phyloP scores from a whole-genome alignment of 1,140 invertebrate species.

The Papilio helenus region DNA sequence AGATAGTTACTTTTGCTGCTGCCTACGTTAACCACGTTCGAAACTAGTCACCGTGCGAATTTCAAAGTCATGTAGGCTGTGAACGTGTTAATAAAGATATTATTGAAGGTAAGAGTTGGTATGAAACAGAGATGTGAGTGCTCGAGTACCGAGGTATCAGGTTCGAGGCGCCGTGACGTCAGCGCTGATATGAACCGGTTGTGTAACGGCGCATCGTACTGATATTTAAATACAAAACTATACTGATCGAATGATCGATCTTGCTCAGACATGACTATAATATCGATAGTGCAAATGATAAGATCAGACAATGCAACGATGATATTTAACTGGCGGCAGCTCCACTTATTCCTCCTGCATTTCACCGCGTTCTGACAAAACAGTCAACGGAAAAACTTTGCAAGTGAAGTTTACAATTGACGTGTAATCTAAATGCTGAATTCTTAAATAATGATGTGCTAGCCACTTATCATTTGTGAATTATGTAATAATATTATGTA shows the following conservation, averaged over 20 bases:
- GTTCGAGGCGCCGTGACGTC: conserved; percentile 22
- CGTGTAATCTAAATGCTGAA: background rate
- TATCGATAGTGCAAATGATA: background rate
- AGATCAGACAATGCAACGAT: background rate
- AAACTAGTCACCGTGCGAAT: no score
- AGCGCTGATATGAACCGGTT: conserved; percentile 21
- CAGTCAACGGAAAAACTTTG: background rate
- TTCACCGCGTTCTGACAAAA: background rate
- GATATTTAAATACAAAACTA: conserved; percentile 20
- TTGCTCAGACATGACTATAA: background rate
- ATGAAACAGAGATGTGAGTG: conserved; percentile 5
- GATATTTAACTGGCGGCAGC: background rate
- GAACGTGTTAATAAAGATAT: background rate
- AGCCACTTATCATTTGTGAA: background rate
- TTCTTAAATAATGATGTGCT: background rate
- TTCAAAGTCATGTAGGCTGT: no score
- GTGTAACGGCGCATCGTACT: conserved; percentile 17
- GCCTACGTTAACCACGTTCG: no score
- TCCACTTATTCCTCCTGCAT: background rate
- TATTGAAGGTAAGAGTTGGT: background rate
- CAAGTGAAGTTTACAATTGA: background rate
- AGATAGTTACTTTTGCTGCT: no score
- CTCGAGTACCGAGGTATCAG: background rate
- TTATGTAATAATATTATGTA: background rate
- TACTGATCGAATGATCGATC: conserved; percentile 8